Conservation (phyloP, 2,888 invertebrate species). For the Eurytoma adleriae region DNA sequence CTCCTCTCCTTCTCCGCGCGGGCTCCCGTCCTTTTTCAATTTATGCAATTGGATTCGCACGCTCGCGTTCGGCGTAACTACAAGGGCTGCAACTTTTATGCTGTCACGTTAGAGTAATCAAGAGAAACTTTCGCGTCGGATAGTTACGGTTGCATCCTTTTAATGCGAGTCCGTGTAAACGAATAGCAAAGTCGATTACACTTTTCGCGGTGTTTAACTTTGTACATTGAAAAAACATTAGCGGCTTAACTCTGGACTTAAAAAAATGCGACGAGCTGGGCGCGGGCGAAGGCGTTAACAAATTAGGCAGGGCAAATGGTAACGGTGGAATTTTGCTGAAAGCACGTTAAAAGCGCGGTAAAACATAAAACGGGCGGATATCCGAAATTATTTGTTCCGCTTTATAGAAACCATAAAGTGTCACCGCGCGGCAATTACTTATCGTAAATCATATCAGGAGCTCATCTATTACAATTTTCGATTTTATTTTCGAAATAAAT, state of each 20-base stretch:
- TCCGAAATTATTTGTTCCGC: neutral
- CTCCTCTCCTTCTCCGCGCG: neutral
- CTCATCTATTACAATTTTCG: conserved; percentile 28
- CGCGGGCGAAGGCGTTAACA: too few species aligned
- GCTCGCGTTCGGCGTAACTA: too few species aligned
- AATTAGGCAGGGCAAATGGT: too few species aligned
- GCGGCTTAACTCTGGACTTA: too few species aligned
- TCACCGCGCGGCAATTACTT: conserved; percentile 14
- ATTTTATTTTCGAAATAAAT: conserved; percentile 42
- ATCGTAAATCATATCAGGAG: conserved; percentile 24
- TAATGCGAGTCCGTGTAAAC: conserved; percentile 11
- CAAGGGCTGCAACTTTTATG: neutral
- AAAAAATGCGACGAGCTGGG: too few species aligned
- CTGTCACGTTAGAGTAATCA: neutral
- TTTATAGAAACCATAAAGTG: neutral
- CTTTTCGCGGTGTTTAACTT: neutral
- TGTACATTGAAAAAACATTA: too few species aligned
- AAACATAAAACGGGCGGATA: neutral
- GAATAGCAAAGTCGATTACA: neutral
- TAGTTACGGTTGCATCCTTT: conserved; percentile 8
- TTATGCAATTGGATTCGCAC: too few species aligned
- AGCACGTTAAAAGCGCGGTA: too few species aligned
- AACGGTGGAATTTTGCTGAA: too few species aligned
- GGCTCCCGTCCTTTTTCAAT: too few species aligned
- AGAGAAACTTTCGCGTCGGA: conserved; percentile 19